phyloP scores from a whole-genome alignment of 2,888 invertebrate genomes.

The Drosophila mayaguana region DNA sequence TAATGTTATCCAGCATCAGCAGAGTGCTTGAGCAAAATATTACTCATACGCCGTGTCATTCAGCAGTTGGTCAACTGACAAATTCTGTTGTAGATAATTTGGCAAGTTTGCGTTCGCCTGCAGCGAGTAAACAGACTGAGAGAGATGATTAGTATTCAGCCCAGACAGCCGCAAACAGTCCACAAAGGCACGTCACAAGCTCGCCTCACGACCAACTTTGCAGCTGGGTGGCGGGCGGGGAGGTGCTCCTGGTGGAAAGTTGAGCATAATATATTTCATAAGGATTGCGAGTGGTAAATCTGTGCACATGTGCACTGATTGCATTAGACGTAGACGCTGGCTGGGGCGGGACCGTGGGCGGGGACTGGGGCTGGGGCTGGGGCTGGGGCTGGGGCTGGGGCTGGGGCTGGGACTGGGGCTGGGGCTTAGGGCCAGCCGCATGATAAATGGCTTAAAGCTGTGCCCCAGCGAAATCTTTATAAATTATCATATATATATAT shows the following conservation, averaged over 20 bases:
- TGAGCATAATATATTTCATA: slow-evolving; percentile 70
- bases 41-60: slow-evolving; percentile 33
- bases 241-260: slow-evolving; percentile 20
- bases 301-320: slow-evolving; percentile 72
- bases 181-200: slow-evolving; percentile 35
- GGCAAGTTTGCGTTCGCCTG: slow-evolving; percentile 31
- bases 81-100: slow-evolving; percentile 31
- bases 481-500: slow-evolving; percentile 4
- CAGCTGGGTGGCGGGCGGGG: slow-evolving; percentile 6
- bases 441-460: slow-evolving; percentile 59
- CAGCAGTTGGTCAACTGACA: slow-evolving; percentile 26
- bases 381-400: too few relatives aligned
- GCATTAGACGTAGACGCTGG: slow-evolving; percentile 27
- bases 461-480: not conserved
- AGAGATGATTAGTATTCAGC: slow-evolving; percentile 45
- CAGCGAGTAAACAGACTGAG: slow-evolving; percentile 29
- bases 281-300: slow-evolving; percentile 70
- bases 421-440: slow-evolving; percentile 32
- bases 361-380: too few relatives aligned
- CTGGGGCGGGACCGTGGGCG: slow-evolving; percentile 24
- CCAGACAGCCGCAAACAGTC: slow-evolving; percentile 19
- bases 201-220: slow-evolving; percentile 13
- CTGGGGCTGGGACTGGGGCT: too few relatives aligned
- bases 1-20: not conserved
- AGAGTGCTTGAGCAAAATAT: slow-evolving; percentile 8